Conservation (phyloP, 2,888 invertebrate species). For the Antheraea assamensis region DNA sequence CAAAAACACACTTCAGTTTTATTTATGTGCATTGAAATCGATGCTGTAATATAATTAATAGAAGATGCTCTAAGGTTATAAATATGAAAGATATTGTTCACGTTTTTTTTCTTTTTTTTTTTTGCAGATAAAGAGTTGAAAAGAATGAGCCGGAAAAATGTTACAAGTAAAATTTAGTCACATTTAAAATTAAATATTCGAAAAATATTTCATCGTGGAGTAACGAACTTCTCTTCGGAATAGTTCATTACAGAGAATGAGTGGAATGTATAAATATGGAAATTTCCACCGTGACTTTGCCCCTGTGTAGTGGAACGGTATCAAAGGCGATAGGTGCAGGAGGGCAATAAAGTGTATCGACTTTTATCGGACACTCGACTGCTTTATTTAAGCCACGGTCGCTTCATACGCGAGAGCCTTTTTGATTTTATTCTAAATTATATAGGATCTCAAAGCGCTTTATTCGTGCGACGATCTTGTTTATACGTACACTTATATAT, state of each 20-base stretch:
- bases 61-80: background rate
- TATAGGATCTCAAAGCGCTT: background rate
- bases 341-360: conserved; percentile 21
- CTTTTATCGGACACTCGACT: conserved; percentile 15
- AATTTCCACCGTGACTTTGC: background rate
- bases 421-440: conserved; percentile 15
- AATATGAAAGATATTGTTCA: too few species aligned
- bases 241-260: background rate
- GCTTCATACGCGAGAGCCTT: conserved; percentile 10
- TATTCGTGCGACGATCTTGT: background rate
- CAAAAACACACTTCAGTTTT: too few species aligned
- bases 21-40: too few species aligned
- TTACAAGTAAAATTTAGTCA: background rate
- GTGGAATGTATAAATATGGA: background rate
- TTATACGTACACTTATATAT: background rate
- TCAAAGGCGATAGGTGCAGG: conserved; percentile 15
- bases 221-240: too few species aligned
- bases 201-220: background rate
- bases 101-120: too few species aligned
- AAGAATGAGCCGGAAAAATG: too few species aligned
- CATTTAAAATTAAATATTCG: background rate
- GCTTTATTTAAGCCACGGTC: conserved; percentile 13
- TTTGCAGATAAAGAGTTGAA: too few species aligned
- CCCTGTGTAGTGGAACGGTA: conserved; percentile 8
- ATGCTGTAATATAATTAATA: too few species aligned